Percentiles rank a stretch among this genome's conserved stretches.
Evolutionary conservation across 2,797 vertebrate species (phyloP).

Genomic region (Clarias laeviceps): DNA sequence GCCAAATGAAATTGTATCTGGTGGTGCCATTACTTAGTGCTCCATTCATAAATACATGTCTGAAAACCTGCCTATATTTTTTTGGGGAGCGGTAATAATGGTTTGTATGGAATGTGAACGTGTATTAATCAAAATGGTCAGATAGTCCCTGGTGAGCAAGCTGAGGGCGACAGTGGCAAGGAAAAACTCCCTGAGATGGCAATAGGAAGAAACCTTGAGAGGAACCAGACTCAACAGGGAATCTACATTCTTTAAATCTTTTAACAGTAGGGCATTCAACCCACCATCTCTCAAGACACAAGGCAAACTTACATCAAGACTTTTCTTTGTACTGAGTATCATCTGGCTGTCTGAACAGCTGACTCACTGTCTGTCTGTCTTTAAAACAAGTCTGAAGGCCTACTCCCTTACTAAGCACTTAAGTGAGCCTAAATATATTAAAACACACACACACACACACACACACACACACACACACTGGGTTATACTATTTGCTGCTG

Average conservation of each 20-base stretch:
- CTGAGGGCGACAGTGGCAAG: no score
- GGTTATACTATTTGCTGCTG: neutral
- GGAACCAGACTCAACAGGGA: no score
- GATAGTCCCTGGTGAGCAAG: no score
- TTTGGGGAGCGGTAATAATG: neutral
- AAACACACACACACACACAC: no score
- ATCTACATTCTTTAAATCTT: neutral
- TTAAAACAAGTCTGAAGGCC: neutral
- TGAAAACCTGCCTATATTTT: neutral
- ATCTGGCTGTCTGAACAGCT: neutral
- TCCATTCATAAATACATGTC: neutral
- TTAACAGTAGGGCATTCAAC: neutral
- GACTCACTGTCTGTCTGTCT: slow-evolving; percentile 7
- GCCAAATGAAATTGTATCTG: neutral
- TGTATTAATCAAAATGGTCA: no score
- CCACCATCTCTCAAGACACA: neutral
- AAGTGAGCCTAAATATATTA: neutral
- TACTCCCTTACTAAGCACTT: neutral
- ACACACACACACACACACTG: neutral
- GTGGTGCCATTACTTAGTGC: neutral
- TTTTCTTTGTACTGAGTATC: neutral
- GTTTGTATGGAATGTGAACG: no score
- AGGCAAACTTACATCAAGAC: neutral
- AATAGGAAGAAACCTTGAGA: no score
- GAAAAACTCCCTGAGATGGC: no score